phyloP scores from a whole-genome alignment of 1,140 invertebrate species.

The Cydia pomonella region DNA sequence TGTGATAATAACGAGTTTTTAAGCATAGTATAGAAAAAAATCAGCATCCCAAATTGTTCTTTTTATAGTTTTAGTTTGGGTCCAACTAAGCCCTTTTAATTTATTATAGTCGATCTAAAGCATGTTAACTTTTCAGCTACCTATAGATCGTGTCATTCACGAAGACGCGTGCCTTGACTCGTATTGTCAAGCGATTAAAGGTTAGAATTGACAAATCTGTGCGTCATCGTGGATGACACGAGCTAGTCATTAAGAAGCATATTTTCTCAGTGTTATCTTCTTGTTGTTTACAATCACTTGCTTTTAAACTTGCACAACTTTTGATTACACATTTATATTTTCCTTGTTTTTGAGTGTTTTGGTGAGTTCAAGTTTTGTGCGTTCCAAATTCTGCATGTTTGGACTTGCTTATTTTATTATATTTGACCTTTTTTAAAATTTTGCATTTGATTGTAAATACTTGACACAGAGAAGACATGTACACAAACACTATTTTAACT shows the following conservation, averaged over 20 bases:
- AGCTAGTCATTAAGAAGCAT: conserved; percentile 60
- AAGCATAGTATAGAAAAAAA: too few species aligned
- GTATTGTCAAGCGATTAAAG: too few species aligned
- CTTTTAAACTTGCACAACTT: conserved; percentile 48
- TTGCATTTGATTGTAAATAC: conserved; percentile 46
- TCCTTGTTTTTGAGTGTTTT: conserved; percentile 45
- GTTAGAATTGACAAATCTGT: too few species aligned
- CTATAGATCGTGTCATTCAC: too few species aligned
- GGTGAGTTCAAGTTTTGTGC: conserved; percentile 48
- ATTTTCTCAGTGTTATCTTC: conserved; percentile 61
- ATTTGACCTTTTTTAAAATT: conserved; percentile 32
- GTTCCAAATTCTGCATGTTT: conserved; percentile 50
- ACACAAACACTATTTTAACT: conserved; percentile 40
- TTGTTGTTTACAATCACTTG: conserved; percentile 56
- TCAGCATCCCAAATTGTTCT: background rate
- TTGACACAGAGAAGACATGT: conserved; percentile 66
- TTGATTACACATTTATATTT: conserved; percentile 38
- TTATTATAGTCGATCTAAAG: conserved; percentile 35
- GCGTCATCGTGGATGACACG: too few species aligned
- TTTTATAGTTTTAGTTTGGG: background rate
- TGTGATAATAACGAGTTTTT: background rate
- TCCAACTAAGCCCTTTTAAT: conserved; percentile 39
- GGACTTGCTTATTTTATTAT: conserved; percentile 42
- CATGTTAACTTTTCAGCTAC: conserved; percentile 47
- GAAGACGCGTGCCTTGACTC: too few species aligned